Percentiles rank a stretch among this genome's conserved stretches.
Conservation (phyloP, 2,797 vertebrate genomes). For the Hypotaenidia philippensis region DNA sequence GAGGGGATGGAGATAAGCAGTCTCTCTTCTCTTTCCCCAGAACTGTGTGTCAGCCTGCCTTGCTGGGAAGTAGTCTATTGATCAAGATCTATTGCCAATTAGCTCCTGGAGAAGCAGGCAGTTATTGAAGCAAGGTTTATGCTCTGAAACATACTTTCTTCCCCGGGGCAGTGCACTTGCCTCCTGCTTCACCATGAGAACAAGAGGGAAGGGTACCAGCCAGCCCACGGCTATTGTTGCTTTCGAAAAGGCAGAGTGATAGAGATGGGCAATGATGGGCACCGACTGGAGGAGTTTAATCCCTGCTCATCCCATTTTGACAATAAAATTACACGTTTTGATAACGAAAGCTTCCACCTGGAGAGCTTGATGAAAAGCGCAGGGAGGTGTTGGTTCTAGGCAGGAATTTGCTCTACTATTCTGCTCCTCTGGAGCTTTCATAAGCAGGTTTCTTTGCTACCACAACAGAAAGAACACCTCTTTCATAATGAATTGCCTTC, state of each 20-base stretch:
- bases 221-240: background rate
- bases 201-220: background rate
- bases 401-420: conserved; percentile 34
- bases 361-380: background rate
- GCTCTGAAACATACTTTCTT: background rate
- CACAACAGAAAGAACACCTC: conserved; percentile 55
- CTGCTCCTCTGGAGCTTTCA: conserved; percentile 45
- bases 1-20: background rate
- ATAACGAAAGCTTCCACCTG: conserved; percentile 13
- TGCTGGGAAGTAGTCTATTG: background rate
- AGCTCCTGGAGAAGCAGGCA: conserved; percentile 36
- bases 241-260: background rate
- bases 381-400: background rate
- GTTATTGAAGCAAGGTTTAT: background rate
- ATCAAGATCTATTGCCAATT: conserved; percentile 24
- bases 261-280: background rate
- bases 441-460: conserved; percentile 47
- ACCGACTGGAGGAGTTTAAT: background rate
- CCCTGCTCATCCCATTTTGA: background rate
- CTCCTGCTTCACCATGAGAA: background rate
- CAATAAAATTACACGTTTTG: conserved; percentile 37
- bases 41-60: background rate
- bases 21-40: background rate
- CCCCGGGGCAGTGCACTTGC: background rate
- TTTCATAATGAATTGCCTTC: conserved; percentile 67